Conservation (phyloP, 1,140 invertebrate genomes). For the Dreissena polymorpha region DNA sequence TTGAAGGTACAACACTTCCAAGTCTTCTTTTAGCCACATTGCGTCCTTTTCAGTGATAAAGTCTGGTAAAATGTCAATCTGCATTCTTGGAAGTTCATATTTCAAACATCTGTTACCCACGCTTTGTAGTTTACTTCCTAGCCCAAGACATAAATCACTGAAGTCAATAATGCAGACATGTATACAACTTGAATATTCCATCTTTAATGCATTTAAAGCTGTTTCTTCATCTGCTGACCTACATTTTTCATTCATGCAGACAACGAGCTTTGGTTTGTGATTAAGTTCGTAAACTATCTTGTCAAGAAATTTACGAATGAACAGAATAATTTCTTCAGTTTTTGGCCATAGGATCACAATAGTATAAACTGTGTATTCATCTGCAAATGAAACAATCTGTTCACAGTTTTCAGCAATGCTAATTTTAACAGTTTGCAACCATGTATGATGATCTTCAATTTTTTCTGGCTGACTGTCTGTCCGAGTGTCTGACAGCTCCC, state of each 20-base stretch:
- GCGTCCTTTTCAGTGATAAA: constrained; percentile 53
- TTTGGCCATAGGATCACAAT: constrained; percentile 60
- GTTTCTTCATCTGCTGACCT: constrained; percentile 8
- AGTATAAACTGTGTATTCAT: constrained; percentile 60
- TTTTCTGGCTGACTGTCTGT: constrained; percentile 23
- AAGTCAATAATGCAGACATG: constrained; percentile 25
- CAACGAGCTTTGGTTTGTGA: constrained; percentile 40
- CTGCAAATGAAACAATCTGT: constrained; percentile 53
- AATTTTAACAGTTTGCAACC: constrained; percentile 52
- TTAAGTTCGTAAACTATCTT: constrained; percentile 41
- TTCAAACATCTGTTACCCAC: background rate
- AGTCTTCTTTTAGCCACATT: constrained; percentile 61
- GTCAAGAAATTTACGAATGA: constrained; percentile 56
- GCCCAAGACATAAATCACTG: background rate
- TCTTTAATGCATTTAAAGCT: constrained; percentile 3
- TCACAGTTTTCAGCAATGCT: constrained; percentile 52
- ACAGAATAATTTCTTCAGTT: constrained; percentile 23
- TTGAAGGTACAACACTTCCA: constrained; percentile 62
- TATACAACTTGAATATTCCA: constrained; percentile 31
- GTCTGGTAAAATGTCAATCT: background rate
- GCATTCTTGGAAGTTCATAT: constrained; percentile 34
- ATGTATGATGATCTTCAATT: constrained; percentile 23
- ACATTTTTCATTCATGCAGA: constrained; percentile 38
- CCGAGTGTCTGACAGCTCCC: constrained; percentile 57
- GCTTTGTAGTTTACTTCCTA: background rate